Conservation (phyloP, 2,797 vertebrate genomes). For the Xenentodon cancila region DNA sequence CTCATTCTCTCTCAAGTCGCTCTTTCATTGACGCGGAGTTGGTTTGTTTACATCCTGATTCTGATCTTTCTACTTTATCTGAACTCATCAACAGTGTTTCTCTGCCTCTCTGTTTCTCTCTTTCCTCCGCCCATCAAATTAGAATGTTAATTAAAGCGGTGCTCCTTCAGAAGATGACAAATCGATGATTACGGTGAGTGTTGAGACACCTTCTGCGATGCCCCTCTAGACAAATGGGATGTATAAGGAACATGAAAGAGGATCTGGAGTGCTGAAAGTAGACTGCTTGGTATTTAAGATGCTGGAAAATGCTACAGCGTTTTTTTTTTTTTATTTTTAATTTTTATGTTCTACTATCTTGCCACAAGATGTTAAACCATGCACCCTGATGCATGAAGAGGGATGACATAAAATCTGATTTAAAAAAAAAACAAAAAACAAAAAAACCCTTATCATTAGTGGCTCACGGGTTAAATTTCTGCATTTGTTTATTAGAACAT, state of each 20-base stretch:
- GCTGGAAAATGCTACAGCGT: not conserved
- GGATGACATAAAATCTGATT: too few species aligned
- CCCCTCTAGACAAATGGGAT: conserved; percentile 51
- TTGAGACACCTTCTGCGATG: conserved; percentile 58
- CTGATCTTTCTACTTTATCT: conserved; percentile 70
- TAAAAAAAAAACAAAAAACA: too few species aligned
- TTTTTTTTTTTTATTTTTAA: not conserved
- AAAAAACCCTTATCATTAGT: too few species aligned
- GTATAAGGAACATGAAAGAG: conserved; percentile 4
- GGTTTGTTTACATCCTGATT: conserved; percentile 76
- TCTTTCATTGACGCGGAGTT: conserved; percentile 36
- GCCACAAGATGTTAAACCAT: too few species aligned
- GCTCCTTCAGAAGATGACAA: conserved; percentile 73
- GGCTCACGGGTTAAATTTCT: too few species aligned
- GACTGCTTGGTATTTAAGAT: not conserved
- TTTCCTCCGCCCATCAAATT: conserved; percentile 75
- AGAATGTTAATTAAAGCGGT: conserved; percentile 79
- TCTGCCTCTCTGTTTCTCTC: conserved; percentile 56
- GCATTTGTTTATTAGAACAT: too few species aligned
- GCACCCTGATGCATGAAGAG: too few species aligned
- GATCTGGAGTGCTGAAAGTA: conserved; percentile 1
- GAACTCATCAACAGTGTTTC: conserved; percentile 71
- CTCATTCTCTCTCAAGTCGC: conserved; percentile 17
- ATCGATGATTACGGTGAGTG: conserved; percentile 67
- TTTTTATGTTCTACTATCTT: not conserved